Percentiles rank a stretch among this genome's conserved stretches.
Conservation (phyloP, 1,140 invertebrate species). For the Pissodes strobi region DNA sequence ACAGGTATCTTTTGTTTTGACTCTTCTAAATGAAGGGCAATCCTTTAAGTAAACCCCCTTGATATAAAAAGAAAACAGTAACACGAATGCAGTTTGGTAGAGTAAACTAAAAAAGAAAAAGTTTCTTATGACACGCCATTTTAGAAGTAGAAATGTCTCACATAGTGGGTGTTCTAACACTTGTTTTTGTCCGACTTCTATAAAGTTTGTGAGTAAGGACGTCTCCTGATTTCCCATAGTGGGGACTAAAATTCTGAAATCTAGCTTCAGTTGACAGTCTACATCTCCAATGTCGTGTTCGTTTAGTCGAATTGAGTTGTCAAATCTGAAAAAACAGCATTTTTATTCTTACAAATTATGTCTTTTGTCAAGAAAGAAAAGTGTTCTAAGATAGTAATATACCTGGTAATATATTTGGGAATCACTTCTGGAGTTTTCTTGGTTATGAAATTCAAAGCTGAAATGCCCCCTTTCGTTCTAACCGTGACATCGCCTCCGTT, state of each 20-base stretch:
- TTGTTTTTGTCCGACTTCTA: slow-evolving; percentile 75
- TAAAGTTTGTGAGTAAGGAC: slow-evolving; percentile 72
- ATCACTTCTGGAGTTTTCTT: slow-evolving; percentile 79
- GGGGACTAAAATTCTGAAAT: slow-evolving; percentile 73
- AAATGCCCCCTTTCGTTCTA: slow-evolving; percentile 77
- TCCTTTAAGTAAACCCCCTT: slow-evolving; percentile 60
- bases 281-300: slow-evolving; percentile 82
- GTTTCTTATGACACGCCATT: slow-evolving; percentile 81
- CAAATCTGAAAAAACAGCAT: slow-evolving; percentile 61
- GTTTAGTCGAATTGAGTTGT: slow-evolving; percentile 74
- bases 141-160: slow-evolving; percentile 79
- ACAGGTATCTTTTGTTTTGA: slow-evolving; percentile 16
- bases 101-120: slow-evolving; percentile 80
- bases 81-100: slow-evolving; percentile 77
- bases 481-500: slow-evolving; percentile 81
- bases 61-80: slow-evolving; percentile 72
- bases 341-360: background rate
- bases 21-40: slow-evolving; percentile 42
- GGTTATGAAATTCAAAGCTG: slow-evolving; percentile 78
- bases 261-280: slow-evolving; percentile 79
- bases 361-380: background rate
- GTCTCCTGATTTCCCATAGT: slow-evolving; percentile 63
- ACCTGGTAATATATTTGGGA: slow-evolving; percentile 63
- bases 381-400: background rate
- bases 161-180: slow-evolving; percentile 79